Evolutionary conservation across 92 coral and sea anemone species (phyloP).

Genomic region (Anthopleura xanthogrammica): DNA sequence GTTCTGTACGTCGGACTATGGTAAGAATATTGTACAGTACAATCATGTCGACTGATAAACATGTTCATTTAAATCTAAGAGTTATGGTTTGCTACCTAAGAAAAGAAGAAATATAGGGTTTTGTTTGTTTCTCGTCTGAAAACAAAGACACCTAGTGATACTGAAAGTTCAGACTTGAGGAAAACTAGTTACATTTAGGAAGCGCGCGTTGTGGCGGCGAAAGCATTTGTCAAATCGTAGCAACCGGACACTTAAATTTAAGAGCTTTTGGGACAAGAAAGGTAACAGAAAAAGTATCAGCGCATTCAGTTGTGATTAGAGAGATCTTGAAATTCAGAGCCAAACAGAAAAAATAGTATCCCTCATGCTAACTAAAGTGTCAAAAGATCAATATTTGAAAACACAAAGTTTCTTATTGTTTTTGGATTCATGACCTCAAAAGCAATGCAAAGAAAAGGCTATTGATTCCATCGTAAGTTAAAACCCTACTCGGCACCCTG

Average conservation of each 20-base stretch:
- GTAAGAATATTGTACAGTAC: slow-evolving; percentile 9
- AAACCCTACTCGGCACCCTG: not conserved
- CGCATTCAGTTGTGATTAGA: not conserved
- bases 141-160: no score
- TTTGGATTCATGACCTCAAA: not conserved
- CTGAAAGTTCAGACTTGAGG: no score
- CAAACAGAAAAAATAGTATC: not conserved
- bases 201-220: no score
- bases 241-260: no score
- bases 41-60: not conserved
- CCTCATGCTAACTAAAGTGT: not conserved
- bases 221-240: no score
- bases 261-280: no score
- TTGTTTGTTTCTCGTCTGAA: no score
- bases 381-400: slow-evolving; percentile 1
- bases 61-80: not conserved
- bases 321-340: not conserved
- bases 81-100: not conserved
- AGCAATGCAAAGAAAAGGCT: not conserved
- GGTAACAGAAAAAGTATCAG: no score
- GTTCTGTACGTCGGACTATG: slow-evolving; percentile 42
- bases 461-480: not conserved
- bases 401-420: slow-evolving; percentile 6
- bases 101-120: no score
- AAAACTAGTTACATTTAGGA: no score